Percentiles rank a stretch among this genome's conserved stretches.
Conservation (phyloP, 1,140 invertebrate genomes). For the Drosophila teissieri region DNA sequence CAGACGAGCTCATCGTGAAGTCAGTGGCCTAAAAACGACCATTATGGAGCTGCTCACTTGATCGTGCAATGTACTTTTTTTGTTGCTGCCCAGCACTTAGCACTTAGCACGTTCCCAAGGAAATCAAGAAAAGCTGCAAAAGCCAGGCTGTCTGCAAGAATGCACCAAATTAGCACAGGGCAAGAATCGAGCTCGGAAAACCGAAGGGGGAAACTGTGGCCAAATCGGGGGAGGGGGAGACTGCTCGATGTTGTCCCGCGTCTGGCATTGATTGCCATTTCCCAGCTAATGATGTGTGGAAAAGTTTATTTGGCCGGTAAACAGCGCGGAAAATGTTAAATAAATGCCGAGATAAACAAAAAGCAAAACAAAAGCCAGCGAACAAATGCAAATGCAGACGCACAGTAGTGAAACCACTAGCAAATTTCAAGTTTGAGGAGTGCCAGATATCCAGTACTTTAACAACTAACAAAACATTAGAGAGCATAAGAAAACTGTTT, state of each 20-base stretch:
- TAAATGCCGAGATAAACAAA: slow-evolving; percentile 65
- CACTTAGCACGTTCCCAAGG: slow-evolving; percentile 65
- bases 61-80: slow-evolving; percentile 81
- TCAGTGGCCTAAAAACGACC: slow-evolving; percentile 76
- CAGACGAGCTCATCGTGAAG: slow-evolving; percentile 68
- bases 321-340: slow-evolving; percentile 72
- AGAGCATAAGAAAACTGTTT: background rate
- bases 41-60: slow-evolving; percentile 84
- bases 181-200: slow-evolving; percentile 10
- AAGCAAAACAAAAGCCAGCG: slow-evolving; percentile 7
- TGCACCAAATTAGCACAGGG: slow-evolving; percentile 49
- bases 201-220: background rate
- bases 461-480: too few relatives aligned
- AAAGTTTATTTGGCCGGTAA: slow-evolving; percentile 80
- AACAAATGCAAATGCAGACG: slow-evolving; percentile 23
- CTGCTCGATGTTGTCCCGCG: slow-evolving; percentile 39
- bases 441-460: background rate
- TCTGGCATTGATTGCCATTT: slow-evolving; percentile 75
- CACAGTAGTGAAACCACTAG: slow-evolving; percentile 5
- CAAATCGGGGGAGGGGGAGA: background rate
- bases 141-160: slow-evolving; percentile 29
- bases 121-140: slow-evolving; percentile 3
- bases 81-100: slow-evolving; percentile 70
- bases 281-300: slow-evolving; percentile 73
- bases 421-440: slow-evolving; percentile 1